Base-by-base conservation (phyloP, 2,888 invertebrate genomes). In the Melanostoma mellinum region DNA sequence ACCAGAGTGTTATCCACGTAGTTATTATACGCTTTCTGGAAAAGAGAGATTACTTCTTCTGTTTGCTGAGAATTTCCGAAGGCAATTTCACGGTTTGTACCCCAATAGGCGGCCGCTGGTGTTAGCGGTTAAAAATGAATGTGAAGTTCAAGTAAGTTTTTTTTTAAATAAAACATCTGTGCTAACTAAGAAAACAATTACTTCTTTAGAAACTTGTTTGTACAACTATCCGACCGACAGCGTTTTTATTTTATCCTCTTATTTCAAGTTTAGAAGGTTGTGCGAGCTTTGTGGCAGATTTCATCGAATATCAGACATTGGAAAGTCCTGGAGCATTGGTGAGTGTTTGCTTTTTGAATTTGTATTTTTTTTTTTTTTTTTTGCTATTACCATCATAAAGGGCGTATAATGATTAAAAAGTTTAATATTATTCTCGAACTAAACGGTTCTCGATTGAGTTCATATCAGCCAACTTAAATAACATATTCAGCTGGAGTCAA, bases 161-260 rank as follows among this genome's bases (percentile, higher is more conserved):
- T 33, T 3, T 42, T 8, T 50, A 20, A 36, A 69, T 86, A 20
- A 20, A 20, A 20, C 20, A 20, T 20, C 20, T 20, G 20, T 20
- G 20, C 20, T 20, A 20, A 20, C 20, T 20, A 20, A 20, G 20
- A 20, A 20, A 20, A 20, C n/a, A 20, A 20, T 20, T 1, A 20
- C 86, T 85, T 78, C 87, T 89, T 42, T 89, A 97, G 96, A 98
- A 97, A 94, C 96, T 97, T 93, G 96, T 97, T 48, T 96, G 96
- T 86, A 96, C 96, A 4, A 94, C 96, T 2, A 94, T 98, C 85
- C 93, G 96, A 52, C 96, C 96, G 32, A 96, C 96, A 9, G 94
- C 94, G 85, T 92, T 97, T 74, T 93, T 95, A 20, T 95, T 93
- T 91, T 92, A 93, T 6, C 94, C 94, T 87, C 92, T 97, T 52